Base-by-base conservation (phyloP, 2,797 vertebrate genomes). In the Hypotaenidia philippensis region DNA sequence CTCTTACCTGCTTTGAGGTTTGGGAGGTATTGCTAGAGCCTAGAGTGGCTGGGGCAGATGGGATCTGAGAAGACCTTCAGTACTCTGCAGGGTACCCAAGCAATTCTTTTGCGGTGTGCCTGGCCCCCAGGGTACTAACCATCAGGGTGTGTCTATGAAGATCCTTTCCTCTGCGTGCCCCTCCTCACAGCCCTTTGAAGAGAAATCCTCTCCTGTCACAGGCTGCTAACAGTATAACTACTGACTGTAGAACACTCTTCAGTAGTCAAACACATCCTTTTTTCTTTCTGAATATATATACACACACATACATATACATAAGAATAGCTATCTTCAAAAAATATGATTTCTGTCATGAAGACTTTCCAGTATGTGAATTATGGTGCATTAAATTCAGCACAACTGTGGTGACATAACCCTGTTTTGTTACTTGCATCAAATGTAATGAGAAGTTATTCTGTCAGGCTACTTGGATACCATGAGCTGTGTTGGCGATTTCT, bases 271-370 rank as follows among this genome's bases (percentile, higher is more conserved):
- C 38, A 45, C 25, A 38, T 38, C 32, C 19, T 56, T 65, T 81
- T 74, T 83, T 53, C 59, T 72, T 86, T 70, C 56, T 93, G 70
- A 92, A 79, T 91, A 41, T 55, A 81, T 34, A 72, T 60, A 86
- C 75, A 41, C 47, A 81, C 32, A 86, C 75, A 41, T 50, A 81
- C 32, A 75, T n/a, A 75, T 60, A 87, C 75, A 75, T 53, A 86
- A 87, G 71, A 94, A 85, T 95, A 95, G 94, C 80, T 94, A 63
- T 94, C 81, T 72, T 97, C 96, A 93, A 97, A 97, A 96, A 96
- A 83, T 47, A 88, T 18, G 20, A 94, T 96, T 74, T 92, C 77
- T 95, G 74, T 95, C 81, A 70, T 87, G 82, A 88, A 95, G 93
- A 61, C 63, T 94, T 84, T 94, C 77, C 89, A 85, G 76, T 87